A percentile compares a stretch with the other conserved stretches of the same genome.
Evolutionary conservation across 2,888 invertebrate genomes (phyloP).

Genomic region (Caenorhabditis sp.): DNA sequence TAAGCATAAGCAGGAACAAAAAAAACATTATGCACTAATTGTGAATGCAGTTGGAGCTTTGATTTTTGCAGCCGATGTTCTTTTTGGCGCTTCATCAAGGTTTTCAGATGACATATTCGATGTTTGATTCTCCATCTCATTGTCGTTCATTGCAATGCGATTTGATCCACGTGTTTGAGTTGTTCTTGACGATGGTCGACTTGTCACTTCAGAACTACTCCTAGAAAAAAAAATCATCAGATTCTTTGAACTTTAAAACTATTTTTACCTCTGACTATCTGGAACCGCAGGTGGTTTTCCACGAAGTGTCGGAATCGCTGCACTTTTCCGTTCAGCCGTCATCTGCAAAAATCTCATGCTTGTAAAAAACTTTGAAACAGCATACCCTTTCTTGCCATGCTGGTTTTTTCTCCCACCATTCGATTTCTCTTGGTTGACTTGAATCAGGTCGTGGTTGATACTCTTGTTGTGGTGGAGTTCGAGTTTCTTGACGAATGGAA

Average conservation of each 20-base stretch:
- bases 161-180: not conserved
- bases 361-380: not conserved
- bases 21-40: conserved; percentile 12
- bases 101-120: not conserved
- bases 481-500: conserved; percentile 2
- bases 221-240: not conserved
- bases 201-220: not conserved
- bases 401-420: conserved; percentile 63
- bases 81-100: not conserved
- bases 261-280: conserved; percentile 36
- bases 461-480: not conserved
- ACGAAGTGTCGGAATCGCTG: conserved; percentile 51
- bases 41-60: conserved; percentile 31
- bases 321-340: conserved; percentile 41
- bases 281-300: conserved; percentile 44
- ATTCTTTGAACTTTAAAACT: not conserved
- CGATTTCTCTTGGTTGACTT: conserved; percentile 35
- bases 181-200: conserved; percentile 2
- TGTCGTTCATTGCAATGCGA: not conserved
- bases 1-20: too few relatives aligned
- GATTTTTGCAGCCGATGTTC: conserved; percentile 17
- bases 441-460: conserved; percentile 28
- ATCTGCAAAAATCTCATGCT: not conserved
- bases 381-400: conserved; percentile 45
- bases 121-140: not conserved